Evolutionary conservation across 2,113 vertebrate species (phyloP).

Genomic region (Casuarius casuarius): DNA sequence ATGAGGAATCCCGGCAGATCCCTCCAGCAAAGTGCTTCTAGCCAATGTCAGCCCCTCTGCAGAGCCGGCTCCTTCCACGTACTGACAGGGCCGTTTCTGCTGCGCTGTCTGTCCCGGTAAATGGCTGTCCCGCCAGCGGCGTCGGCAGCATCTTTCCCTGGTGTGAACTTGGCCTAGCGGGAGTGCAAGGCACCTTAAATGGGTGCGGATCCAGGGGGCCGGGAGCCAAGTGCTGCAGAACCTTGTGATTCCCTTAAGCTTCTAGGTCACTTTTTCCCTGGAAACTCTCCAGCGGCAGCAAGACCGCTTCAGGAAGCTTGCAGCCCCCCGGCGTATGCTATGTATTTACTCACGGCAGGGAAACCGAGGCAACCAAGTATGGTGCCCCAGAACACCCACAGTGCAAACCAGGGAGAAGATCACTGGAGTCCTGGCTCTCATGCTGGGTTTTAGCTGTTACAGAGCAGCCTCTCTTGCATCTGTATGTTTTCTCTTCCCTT

Average conservation of each 20-base stretch:
- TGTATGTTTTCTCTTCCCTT: not conserved
- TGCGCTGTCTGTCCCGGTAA: not conserved
- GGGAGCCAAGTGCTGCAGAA: not conserved
- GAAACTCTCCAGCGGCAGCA: not conserved
- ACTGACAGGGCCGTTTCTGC: not conserved
- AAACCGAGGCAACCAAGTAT: accelerated
- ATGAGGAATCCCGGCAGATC: not conserved
- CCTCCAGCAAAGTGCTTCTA: not conserved
- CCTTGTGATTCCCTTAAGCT: not conserved
- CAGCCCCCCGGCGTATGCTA: not conserved
- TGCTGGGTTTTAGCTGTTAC: not conserved
- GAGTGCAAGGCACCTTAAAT: not conserved
- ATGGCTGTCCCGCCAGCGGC: not conserved
- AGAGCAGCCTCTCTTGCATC: not conserved
- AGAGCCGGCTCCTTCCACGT: not conserved
- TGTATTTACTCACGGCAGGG: not conserved
- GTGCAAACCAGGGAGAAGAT: not conserved
- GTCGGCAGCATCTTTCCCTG: not conserved
- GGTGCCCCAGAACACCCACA: not conserved
- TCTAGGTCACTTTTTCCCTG: not conserved
- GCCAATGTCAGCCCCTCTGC: not conserved
- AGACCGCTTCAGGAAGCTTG: not conserved
- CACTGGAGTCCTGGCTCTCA: not conserved
- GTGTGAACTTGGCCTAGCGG: not conserved
- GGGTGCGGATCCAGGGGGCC: not conserved